Evolutionary conservation across 1,140 invertebrate genomes (phyloP), one percentile per base, ranked within the genome.

Genomic region (Conopomorpha cramerella): DNA sequence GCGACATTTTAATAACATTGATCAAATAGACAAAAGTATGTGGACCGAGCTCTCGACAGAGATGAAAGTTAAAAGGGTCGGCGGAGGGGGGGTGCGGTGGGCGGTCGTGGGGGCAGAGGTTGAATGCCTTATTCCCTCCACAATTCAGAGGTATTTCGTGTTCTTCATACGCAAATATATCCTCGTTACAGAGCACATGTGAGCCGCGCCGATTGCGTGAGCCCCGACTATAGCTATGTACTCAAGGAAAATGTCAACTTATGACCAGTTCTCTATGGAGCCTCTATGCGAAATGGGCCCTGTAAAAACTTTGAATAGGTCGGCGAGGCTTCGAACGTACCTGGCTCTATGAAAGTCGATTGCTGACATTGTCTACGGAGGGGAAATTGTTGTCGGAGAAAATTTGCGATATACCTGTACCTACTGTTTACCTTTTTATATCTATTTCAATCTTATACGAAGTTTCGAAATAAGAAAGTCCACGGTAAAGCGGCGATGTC

Each of bases 151-250:
- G 67, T 76, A 76, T 76, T 76, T 76, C 71, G 64, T 76, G 71
- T 76, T 76, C 68, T 76, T 76, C 71, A 76, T 76, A 76, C 71
- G 71, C 71, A 76, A 76, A 76, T 76, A 76, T 76, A 71, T 76
- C 66, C 67, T 76, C 71, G 71, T 76, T 72, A 76, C 58, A 55
- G 52, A 59, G 60, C 60, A 65, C 65, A 74, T 62, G 67, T 72
- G 63, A 72, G 67, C 41, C 58, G 41, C 59, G n/a, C n/a, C n/a
- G 58, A 70, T 74, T 71, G 66, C 63, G 64, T 66, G 51, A 53
- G 55, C 57, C 54, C 51, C 51, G 8, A 41, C 28, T 47, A n/a
- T n/a, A n/a, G n/a, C n/a, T 47, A 53, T 52, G 50, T 55, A 53
- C 43, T 43, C 47, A 41, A 44, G 45, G 38, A 39, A 37, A 45